Evolutionary conservation across 2,113 vertebrate species (phyloP).

Genomic region (Corythaixoides concolor): DNA sequence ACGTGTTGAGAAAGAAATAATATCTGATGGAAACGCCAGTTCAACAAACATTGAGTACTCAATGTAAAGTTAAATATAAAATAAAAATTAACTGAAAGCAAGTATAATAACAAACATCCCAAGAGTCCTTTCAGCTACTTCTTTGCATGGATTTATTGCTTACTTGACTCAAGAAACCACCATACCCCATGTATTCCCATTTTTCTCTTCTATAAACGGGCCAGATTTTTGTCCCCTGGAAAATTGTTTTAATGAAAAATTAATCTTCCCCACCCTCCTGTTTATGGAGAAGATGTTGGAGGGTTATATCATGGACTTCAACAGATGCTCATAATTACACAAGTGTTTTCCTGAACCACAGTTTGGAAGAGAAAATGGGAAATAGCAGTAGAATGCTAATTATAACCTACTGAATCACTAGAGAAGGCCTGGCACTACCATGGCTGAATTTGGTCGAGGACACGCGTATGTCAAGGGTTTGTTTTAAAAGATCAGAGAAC

Average conservation of each 20-base stretch:
- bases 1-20: neutral
- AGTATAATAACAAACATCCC: neutral
- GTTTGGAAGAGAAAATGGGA: neutral
- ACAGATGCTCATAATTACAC: neutral
- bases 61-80: neutral
- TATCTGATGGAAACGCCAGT: neutral
- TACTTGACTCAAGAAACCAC: neutral
- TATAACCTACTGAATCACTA: neutral
- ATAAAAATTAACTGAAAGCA: conserved; percentile 3
- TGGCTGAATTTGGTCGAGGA: neutral
- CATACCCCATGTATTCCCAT: neutral
- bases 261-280: neutral
- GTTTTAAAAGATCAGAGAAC: neutral
- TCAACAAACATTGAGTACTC: neutral
- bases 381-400: neutral
- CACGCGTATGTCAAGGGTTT: neutral
- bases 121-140: neutral
- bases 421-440: neutral
- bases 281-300: neutral
- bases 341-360: neutral
- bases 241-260: neutral
- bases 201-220: neutral
- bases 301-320: neutral
- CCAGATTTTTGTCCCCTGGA: neutral
- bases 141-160: neutral